Evolutionary conservation across 2,888 invertebrate species (phyloP), one percentile per base, ranked within the genome.

Genomic region (Bruchidius siliquastri): DNA sequence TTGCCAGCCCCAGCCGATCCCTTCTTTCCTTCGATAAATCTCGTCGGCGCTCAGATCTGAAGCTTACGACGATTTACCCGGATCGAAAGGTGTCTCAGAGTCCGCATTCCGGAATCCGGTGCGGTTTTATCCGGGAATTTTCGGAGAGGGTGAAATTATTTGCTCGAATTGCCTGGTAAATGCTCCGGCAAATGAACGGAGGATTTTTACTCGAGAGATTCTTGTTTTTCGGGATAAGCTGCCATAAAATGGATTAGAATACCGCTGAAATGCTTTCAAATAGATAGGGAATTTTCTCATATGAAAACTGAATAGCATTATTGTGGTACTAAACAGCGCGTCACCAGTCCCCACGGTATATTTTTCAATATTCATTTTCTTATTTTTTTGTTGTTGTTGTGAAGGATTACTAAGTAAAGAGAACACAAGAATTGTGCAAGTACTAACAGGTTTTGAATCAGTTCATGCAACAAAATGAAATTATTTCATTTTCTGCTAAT

Each of bases 1-100:
- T 83, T 79, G 78, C 77, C 79, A 49, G 49, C 49, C 8, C 49
- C 13, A 3, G 30, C 30, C 78, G 77, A 79, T 78, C 77, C 79
- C 74, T 72, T 72, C 74, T 74, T 75, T 74, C 77, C 74, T 71
- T 72, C 69, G 72, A 72, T 72, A 70, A 75, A 75, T 22, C 66
- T 67, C 68, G 21, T 21, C 67, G 21, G 26, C 26, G 26, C 26
- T 8, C 26, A 8, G 49, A 49, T 49, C 13, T 13, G 26, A 49
- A 13, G 49, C 49, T 49, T 49, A 49, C 13, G 49, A 49, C 49
- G 49, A 49, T 49, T 13, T 13, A 18, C 49, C 49, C 49, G 49
- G 21, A 49, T 49, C 49, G 49, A 49, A 49, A 49, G 49, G 49
- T 49, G 49, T 49, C 49, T 13, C 49, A 13, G 49, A 8, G 49